Evolutionary conservation across 2,113 vertebrate species (phyloP).

Genomic region (Odocoileus hemionus): DNA sequence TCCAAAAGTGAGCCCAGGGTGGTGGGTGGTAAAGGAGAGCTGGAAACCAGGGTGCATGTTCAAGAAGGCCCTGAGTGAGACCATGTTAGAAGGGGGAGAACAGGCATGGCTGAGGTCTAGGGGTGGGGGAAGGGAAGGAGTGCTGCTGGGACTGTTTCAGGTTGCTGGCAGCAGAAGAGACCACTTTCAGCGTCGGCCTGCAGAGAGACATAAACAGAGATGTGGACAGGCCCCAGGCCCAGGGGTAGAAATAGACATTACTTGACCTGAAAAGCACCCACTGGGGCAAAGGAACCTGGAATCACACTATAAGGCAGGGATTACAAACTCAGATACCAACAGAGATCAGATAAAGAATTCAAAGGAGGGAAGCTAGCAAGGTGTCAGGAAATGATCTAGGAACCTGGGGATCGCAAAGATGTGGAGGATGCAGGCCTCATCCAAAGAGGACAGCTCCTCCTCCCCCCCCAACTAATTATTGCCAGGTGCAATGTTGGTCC

Average conservation of each 20-base stretch:
- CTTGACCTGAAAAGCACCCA: not conserved
- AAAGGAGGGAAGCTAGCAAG: not conserved
- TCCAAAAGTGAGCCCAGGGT: constrained; percentile 58
- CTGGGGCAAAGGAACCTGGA: not conserved
- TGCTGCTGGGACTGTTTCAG: not conserved
- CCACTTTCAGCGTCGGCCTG: constrained; percentile 52
- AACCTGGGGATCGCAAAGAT: not conserved
- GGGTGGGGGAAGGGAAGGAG: not conserved
- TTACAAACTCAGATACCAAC: not conserved
- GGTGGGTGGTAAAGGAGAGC: not conserved
- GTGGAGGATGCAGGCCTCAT: not conserved
- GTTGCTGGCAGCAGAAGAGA: constrained; percentile 54
- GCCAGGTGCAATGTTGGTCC: not conserved
- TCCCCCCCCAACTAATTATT: not conserved
- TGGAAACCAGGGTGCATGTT: not conserved
- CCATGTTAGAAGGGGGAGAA: not conserved
- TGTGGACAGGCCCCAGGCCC: not conserved
- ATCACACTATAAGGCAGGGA: not conserved
- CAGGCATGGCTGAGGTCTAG: not conserved
- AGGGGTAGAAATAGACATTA: not conserved
- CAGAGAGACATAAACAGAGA: constrained; percentile 47
- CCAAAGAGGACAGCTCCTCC: not conserved
- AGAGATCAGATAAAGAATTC: not conserved
- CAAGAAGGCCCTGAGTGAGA: constrained; percentile 31
- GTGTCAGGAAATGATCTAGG: not conserved